phyloP scores from a whole-genome alignment of 64 coral and sea anemone genomes.

The Pocillopora damicornis region DNA sequence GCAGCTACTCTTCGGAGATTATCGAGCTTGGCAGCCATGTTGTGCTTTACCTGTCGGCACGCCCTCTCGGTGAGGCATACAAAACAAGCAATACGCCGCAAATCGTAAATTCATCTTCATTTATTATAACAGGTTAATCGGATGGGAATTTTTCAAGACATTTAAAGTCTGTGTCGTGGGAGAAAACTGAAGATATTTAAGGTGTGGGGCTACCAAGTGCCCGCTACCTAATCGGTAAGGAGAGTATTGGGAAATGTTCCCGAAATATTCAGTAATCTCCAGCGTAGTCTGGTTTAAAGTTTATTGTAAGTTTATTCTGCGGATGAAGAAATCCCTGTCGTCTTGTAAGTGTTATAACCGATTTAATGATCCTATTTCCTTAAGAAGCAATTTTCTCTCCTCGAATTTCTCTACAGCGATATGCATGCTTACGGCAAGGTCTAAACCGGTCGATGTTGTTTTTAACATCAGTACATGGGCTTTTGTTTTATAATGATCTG shows the following conservation, averaged over 20 bases:
- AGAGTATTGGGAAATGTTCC: conserved; percentile 2
- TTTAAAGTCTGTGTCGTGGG: not conserved
- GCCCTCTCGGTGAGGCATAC: conserved; percentile 24
- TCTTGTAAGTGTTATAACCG: conserved; percentile 16
- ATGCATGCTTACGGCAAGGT: not conserved
- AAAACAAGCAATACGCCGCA: conserved; percentile 12
- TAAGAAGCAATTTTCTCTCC: not conserved
- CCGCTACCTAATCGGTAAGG: conserved; percentile 16
- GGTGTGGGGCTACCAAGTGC: conserved; percentile 12
- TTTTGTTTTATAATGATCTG: not conserved
- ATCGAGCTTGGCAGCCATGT: conserved; percentile 23
- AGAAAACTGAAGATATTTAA: conserved; percentile 3
- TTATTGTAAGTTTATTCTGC: not conserved
- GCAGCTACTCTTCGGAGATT: not conserved
- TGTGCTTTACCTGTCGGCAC: conserved; percentile 30
- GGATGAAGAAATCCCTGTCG: conserved; percentile 9
- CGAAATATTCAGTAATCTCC: not conserved
- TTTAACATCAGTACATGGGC: not conserved
- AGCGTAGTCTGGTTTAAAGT: not conserved
- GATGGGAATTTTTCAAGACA: conserved; percentile 25
- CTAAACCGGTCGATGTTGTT: not conserved
- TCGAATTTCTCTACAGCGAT: no score
- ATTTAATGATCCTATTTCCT: not conserved
- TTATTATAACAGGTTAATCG: conserved; percentile 5
- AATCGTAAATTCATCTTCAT: conserved; percentile 6